Conservation (phyloP, 2,888 invertebrate genomes). For the Koerneria pararmatus region DNA sequence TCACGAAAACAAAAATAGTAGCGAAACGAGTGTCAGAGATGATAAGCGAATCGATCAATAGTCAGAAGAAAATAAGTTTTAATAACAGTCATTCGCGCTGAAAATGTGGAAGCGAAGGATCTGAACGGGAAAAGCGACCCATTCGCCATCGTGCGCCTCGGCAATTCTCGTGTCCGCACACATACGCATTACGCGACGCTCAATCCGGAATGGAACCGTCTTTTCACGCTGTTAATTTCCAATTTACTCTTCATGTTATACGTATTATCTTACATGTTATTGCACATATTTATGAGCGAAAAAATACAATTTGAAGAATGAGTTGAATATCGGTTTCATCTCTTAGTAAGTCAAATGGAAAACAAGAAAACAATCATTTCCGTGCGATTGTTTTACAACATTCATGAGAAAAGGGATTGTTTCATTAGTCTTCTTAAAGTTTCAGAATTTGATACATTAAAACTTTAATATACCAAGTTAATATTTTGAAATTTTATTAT, state of each 20-base stretch:
- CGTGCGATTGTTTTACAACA: no score
- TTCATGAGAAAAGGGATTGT: no score
- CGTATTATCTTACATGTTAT: not conserved
- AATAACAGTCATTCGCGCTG: conserved; percentile 71
- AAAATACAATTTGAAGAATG: no score
- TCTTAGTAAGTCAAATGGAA: no score
- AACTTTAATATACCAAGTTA: no score
- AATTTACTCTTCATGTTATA: no score
- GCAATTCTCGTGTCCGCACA: conserved; percentile 89
- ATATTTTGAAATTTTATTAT: not conserved
- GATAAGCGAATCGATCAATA: not conserved
- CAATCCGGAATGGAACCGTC: conserved; percentile 94
- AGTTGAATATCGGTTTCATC: no score
- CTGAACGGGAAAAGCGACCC: conserved; percentile 91
- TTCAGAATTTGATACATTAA: no score
- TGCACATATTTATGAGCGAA: not conserved
- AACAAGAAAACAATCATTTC: no score
- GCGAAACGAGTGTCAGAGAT: no score
- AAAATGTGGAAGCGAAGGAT: conserved; percentile 86
- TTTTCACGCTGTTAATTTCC: conserved; percentile 81
- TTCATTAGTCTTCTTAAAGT: no score
- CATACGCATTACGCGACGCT: conserved; percentile 98
- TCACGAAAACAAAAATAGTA: no score
- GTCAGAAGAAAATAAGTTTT: not conserved
- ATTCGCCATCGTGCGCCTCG: conserved; percentile 79